These are phyloP conservation scores for Alethe castanea DNA, from an alignment of 2,113 vertebrate species.

Conservation along the genomic window DNA sequence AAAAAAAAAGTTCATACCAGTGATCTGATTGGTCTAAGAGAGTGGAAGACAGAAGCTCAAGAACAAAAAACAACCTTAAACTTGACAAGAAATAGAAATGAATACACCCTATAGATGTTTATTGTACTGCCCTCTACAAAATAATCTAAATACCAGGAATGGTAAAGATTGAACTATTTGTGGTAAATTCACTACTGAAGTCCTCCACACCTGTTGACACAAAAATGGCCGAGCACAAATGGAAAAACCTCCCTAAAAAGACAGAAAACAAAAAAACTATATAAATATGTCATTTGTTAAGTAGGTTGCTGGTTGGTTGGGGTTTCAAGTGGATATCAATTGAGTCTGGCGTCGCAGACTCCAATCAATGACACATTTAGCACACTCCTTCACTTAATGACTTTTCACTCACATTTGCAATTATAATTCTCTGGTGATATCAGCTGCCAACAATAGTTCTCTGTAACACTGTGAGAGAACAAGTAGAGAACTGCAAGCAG, in stretches of 20 bases:
- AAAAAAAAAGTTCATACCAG: neutral
- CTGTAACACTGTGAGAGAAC: neutral
- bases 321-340: neutral
- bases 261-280: neutral
- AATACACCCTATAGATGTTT: neutral
- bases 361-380: neutral
- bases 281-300: neutral
- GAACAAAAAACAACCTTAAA: neutral
- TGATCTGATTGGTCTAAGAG: neutral
- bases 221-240: neutral
- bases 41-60: neutral
- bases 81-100: neutral
- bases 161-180: neutral
- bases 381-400: constrained; percentile 22
- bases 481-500: neutral
- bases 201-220: neutral
- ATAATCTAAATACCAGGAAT: neutral
- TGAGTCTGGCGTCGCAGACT: neutral
- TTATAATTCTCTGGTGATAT: neutral
- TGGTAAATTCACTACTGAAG: neutral
- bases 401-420: constrained; percentile 6
- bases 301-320: neutral
- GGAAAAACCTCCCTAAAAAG: neutral
- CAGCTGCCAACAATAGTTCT: constrained; percentile 1
- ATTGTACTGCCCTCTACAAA: neutral